These are phyloP conservation scores for Todus mexicanus DNA, from an alignment of 2,797 vertebrate genomes.

Conservation along the genomic window DNA sequence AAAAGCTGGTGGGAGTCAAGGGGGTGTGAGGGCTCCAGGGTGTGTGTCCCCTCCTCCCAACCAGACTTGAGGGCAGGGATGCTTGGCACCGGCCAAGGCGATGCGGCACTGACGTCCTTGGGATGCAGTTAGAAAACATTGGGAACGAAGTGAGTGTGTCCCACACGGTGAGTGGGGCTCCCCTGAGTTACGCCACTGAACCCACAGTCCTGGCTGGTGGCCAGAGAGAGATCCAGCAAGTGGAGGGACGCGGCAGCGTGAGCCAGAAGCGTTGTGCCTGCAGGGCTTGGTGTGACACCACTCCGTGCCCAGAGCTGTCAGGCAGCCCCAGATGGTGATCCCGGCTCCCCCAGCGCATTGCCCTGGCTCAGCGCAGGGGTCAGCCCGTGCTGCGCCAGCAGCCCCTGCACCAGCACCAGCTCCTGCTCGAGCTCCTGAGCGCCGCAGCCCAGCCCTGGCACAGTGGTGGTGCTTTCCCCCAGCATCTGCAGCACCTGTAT, in stretches of 20 bases:
- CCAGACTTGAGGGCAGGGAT: neutral
- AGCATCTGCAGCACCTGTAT: neutral
- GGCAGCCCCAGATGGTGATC: neutral
- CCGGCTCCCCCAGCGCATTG: neutral
- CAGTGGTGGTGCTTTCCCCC: accelerated
- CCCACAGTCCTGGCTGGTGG: neutral
- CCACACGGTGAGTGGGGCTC: accelerated
- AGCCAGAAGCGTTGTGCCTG: neutral
- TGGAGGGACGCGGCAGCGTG: accelerated
- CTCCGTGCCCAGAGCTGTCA: neutral
- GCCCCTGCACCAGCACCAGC: neutral
- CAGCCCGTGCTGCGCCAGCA: conserved; percentile 15
- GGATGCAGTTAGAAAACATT: neutral
- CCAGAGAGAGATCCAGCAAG: neutral
- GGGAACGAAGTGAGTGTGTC: neutral
- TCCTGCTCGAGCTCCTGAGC: conserved; percentile 3
- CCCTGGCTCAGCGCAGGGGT: neutral
- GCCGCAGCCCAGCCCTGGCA: neutral
- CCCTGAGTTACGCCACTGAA: neutral
- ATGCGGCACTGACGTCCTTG: neutral
- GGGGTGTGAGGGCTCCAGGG: neutral
- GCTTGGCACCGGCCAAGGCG: neutral
- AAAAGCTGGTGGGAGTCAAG: neutral
- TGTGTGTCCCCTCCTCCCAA: accelerated
- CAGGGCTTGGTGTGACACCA: accelerated